Evolutionary conservation across 2,113 vertebrate species (phyloP).

Genomic region (Ptychochromis oligacanthus): DNA sequence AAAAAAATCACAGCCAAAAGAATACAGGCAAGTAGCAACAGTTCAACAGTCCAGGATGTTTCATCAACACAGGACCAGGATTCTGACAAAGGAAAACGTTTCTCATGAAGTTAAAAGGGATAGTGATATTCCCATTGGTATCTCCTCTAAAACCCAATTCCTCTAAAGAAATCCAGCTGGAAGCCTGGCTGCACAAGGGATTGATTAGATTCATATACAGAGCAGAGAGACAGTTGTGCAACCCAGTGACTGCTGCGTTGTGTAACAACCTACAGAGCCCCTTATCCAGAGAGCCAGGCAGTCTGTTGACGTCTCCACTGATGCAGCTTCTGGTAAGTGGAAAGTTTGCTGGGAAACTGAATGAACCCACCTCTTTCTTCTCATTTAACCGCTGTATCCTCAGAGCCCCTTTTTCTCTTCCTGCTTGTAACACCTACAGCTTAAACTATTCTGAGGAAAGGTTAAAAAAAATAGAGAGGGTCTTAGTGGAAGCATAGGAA

Average conservation of each 20-base stretch:
- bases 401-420: constrained; percentile 38
- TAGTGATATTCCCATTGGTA: constrained; percentile 60
- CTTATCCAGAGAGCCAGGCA: constrained; percentile 32
- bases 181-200: constrained; percentile 43
- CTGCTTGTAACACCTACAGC: constrained; percentile 53
- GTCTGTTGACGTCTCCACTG: constrained; percentile 46
- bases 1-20: background rate
- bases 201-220: constrained; percentile 33
- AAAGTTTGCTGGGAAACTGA: constrained; percentile 62
- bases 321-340: constrained; percentile 67
- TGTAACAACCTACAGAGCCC: constrained; percentile 45
- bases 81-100: constrained; percentile 37
- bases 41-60: background rate
- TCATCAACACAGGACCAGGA: constrained; percentile 23
- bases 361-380: constrained; percentile 54
- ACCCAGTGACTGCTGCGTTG: constrained; percentile 42
- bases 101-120: constrained; percentile 20
- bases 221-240: constrained; percentile 52
- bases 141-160: constrained; percentile 31
- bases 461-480: constrained; percentile 36
- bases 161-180: constrained; percentile 61
- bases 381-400: constrained; percentile 45
- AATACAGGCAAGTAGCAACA: background rate
- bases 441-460: constrained; percentile 47
- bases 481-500: background rate